A percentile compares a stretch with the other conserved stretches of the same genome.
These are phyloP conservation scores for Clistopyga incitator DNA, from an alignment of 2,888 invertebrate genomes.

Conservation along the genomic window DNA sequence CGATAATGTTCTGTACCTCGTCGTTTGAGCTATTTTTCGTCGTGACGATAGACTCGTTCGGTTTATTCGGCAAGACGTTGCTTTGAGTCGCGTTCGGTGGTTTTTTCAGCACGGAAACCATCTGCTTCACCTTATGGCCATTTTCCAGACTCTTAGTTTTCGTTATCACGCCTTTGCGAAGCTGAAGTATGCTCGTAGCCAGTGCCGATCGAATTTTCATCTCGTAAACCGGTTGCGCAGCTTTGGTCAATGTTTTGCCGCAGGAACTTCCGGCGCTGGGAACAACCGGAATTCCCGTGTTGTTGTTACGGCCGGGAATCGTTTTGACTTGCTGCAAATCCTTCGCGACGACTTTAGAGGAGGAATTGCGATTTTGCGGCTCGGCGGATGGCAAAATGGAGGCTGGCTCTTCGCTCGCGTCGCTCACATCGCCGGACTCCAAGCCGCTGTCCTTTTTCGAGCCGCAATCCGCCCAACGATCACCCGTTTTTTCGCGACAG, in stretches of 20 bases:
- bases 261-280: background rate
- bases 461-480: slow-evolving; percentile 73
- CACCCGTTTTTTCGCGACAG: slow-evolving; percentile 39
- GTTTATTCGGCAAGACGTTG: slow-evolving; percentile 65
- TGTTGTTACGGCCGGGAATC: background rate
- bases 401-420: slow-evolving; percentile 79
- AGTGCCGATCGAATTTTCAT: slow-evolving; percentile 79
- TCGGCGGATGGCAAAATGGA: slow-evolving; percentile 11
- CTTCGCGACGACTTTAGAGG: background rate
- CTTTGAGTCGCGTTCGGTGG: slow-evolving; percentile 77
- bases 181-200: slow-evolving; percentile 78
- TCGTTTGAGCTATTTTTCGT: slow-evolving; percentile 77
- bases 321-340: background rate
- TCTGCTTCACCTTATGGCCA: slow-evolving; percentile 76
- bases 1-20: slow-evolving; percentile 77
- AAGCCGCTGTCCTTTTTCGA: slow-evolving; percentile 83
- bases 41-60: slow-evolving; percentile 77
- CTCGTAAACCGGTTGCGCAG: slow-evolving; percentile 65
- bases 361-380: slow-evolving; percentile 2
- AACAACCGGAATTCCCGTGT: background rate
- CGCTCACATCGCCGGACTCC: slow-evolving; percentile 83
- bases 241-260: slow-evolving; percentile 31
- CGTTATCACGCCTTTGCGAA: slow-evolving; percentile 73
- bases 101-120: slow-evolving; percentile 86
- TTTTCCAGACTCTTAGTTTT: slow-evolving; percentile 75